Conservation (phyloP, 2,888 invertebrate genomes). For the Galerucella nymphaeae region DNA sequence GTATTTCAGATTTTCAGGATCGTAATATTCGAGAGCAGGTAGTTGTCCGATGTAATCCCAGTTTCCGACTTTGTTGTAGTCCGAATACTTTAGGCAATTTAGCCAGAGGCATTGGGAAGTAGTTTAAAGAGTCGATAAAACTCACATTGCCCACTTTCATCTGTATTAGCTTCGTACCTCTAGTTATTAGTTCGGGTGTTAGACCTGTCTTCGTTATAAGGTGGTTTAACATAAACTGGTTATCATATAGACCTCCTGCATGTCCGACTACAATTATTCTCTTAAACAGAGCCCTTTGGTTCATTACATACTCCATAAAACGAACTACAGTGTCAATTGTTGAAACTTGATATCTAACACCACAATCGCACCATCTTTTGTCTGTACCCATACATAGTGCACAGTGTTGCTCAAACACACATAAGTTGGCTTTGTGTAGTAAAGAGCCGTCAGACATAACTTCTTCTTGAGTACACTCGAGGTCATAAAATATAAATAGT, state of each 20-base stretch:
- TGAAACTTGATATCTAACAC: slow-evolving; percentile 18
- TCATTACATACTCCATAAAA: not conserved
- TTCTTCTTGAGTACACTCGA: slow-evolving; percentile 34
- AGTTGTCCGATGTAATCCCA: slow-evolving; percentile 20
- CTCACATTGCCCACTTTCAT: slow-evolving; percentile 29
- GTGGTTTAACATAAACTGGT: slow-evolving; percentile 33
- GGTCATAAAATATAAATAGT: slow-evolving; percentile 37
- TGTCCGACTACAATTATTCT: slow-evolving; percentile 20
- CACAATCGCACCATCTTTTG: slow-evolving; percentile 26
- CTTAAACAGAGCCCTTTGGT: slow-evolving; percentile 15
- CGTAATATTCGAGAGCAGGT: not conserved
- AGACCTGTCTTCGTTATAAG: slow-evolving; percentile 28
- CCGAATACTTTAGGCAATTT: slow-evolving; percentile 44
- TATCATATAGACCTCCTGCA: slow-evolving; percentile 24
- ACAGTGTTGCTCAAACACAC: slow-evolving; percentile 35
- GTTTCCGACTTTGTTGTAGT: slow-evolving; percentile 9
- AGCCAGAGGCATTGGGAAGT: not conserved
- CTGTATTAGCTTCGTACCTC: slow-evolving; percentile 39
- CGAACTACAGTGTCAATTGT: not conserved
- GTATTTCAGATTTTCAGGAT: not conserved
- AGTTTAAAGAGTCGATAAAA: slow-evolving; percentile 49
- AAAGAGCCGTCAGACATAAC: slow-evolving; percentile 19
- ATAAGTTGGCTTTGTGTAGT: slow-evolving; percentile 38
- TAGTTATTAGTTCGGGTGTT: slow-evolving; percentile 32
- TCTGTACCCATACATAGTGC: slow-evolving; percentile 24